phyloP scores from a whole-genome alignment of 2,888 invertebrate species.

The Drosophila limbata region DNA sequence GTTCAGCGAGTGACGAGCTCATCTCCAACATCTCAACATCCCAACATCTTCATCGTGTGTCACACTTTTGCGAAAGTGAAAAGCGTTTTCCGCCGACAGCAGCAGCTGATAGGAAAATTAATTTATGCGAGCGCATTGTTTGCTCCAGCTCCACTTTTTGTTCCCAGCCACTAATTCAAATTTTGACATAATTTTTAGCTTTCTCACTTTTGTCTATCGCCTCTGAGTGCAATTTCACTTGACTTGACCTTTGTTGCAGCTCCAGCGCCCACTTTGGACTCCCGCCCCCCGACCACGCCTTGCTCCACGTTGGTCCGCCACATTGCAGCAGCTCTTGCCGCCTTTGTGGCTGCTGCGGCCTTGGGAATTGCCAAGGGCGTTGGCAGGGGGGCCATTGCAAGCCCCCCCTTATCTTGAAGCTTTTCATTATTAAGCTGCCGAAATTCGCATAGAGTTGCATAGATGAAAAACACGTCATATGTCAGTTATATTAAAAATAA shows the following conservation, averaged over 20 bases:
- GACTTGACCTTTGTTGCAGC: conserved; percentile 70
- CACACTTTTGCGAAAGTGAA: conserved; percentile 68
- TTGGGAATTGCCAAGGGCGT: conserved; percentile 64
- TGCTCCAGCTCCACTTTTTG: conserved; percentile 17
- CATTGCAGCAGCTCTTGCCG: conserved; percentile 1
- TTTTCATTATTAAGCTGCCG: too few relatives aligned
- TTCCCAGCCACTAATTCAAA: conserved; percentile 69
- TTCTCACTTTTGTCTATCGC: conserved; percentile 73
- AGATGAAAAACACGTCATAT: too few relatives aligned
- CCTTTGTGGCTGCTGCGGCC: conserved; percentile 55
- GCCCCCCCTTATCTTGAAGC: too few relatives aligned
- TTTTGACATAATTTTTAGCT: conserved; percentile 81
- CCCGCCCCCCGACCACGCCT: background rate
- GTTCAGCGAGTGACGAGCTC: conserved; percentile 37
- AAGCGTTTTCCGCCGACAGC: conserved; percentile 62
- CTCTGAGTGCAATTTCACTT: conserved; percentile 68
- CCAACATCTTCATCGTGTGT: conserved; percentile 36
- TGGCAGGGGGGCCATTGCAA: background rate
- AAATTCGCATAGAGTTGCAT: too few relatives aligned
- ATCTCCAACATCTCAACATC: conserved; percentile 6
- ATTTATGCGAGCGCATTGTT: conserved; percentile 66
- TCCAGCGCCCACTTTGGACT: background rate
- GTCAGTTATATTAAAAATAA: too few relatives aligned
- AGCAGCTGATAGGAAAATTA: conserved; percentile 69
- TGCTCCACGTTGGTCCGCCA: background rate